Evolutionary conservation across 2,113 vertebrate genomes (phyloP).

Genomic region (Picathartes gymnocephalus): DNA sequence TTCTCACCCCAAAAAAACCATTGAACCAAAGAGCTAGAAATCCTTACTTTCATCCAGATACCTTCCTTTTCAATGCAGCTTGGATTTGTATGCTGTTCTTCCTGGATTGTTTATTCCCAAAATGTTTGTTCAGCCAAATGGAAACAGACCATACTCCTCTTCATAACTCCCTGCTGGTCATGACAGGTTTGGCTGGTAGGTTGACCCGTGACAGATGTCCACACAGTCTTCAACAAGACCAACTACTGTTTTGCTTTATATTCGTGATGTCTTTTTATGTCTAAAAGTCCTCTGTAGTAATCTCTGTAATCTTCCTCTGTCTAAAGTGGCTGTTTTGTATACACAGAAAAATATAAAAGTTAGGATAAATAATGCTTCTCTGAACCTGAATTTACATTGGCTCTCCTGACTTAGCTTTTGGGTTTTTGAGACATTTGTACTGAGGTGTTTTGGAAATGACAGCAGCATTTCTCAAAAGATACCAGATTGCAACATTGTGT

Average conservation of each 20-base stretch:
- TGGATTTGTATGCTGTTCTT: background rate
- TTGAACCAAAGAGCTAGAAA: background rate
- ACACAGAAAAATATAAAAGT: background rate
- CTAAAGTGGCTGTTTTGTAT: background rate
- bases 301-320: background rate
- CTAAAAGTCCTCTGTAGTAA: background rate
- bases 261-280: background rate
- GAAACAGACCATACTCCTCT: background rate
- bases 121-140: background rate
- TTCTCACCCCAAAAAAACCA: background rate
- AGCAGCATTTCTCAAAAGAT: background rate
- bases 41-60: background rate
- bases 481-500: background rate
- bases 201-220: slow-evolving; percentile 48
- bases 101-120: background rate
- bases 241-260: slow-evolving; percentile 21
- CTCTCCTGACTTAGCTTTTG: background rate
- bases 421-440: background rate
- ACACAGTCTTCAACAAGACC: background rate
- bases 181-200: slow-evolving; percentile 17
- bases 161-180: background rate
- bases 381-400: background rate
- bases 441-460: background rate
- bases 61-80: background rate
- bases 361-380: background rate